These are phyloP conservation scores for Petrophora chlorosata DNA, from an alignment of 2,888 invertebrate genomes.

Conservation along the genomic window DNA sequence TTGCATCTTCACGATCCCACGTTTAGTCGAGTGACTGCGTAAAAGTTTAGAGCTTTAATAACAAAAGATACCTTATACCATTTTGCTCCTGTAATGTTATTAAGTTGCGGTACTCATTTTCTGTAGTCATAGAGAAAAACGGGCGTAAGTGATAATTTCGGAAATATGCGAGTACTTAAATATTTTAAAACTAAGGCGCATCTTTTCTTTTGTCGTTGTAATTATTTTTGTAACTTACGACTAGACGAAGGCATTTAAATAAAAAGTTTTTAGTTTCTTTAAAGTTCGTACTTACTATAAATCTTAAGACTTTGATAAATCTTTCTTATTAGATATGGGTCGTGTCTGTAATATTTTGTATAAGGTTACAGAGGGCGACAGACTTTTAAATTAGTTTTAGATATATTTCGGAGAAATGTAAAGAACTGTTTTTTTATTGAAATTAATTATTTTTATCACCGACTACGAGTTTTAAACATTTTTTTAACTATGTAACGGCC, in stretches of 20 bases:
- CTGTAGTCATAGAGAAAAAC: no score
- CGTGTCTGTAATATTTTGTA: not conserved
- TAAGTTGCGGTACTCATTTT: not conserved
- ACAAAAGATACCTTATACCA: constrained; percentile 11
- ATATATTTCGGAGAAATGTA: no score
- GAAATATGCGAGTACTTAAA: no score
- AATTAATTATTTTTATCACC: no score
- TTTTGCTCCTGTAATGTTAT: constrained; percentile 6
- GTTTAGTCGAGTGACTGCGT: constrained; percentile 25
- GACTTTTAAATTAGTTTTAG: no score
- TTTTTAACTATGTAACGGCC: no score
- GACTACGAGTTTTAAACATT: no score
- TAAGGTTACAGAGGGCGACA: no score
- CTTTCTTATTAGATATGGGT: constrained; percentile 52
- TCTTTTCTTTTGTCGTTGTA: no score
- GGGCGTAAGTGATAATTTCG: no score
- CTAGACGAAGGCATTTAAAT: not conserved
- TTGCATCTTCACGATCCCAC: constrained; percentile 45
- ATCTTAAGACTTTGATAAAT: constrained; percentile 26
- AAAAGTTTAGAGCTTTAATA: constrained; percentile 16
- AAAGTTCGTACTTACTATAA: not conserved
- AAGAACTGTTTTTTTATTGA: no score
- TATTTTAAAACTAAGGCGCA: no score
- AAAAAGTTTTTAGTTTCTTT: not conserved
- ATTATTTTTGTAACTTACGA: not conserved